Conservation (phyloP, 1,140 invertebrate genomes). For the Neodiprion pinetum region DNA sequence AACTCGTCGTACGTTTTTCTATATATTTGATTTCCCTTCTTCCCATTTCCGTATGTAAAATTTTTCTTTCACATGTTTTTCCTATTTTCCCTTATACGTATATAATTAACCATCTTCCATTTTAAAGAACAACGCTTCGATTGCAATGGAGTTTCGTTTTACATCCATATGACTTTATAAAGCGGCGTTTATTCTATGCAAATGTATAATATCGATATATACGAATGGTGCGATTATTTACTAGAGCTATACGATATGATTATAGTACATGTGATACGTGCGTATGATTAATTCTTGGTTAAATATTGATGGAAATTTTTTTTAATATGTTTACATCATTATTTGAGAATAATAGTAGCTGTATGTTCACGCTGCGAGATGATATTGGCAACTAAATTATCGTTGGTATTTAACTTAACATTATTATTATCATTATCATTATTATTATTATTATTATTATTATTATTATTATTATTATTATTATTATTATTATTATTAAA, state of each 20-base stretch:
- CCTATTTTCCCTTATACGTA: too few species aligned
- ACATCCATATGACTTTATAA: background rate
- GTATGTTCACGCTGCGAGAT: slow-evolving; percentile 2
- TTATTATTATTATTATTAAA: slow-evolving; percentile 38
- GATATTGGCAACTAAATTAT: slow-evolving; percentile 38
- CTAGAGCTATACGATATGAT: background rate
- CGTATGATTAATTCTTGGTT: background rate
- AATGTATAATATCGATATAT: slow-evolving; percentile 2
- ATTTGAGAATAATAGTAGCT: slow-evolving; percentile 3
- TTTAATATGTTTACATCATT: background rate
- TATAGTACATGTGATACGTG: too few species aligned
- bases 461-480: slow-evolving; percentile 30
- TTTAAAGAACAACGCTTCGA: background rate
- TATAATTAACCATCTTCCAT: background rate
- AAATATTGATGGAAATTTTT: background rate
- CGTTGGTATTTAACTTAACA: slow-evolving; percentile 39
- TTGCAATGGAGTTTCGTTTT: background rate
- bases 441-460: slow-evolving; percentile 32
- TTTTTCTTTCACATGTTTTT: too few species aligned
- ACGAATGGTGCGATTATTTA: background rate
- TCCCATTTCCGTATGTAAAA: too few species aligned
- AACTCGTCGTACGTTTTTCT: too few species aligned
- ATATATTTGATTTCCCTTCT: too few species aligned
- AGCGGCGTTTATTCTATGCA: background rate
- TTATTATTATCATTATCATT: slow-evolving; percentile 37